Percentiles rank a stretch among this genome's conserved stretches.
phyloP scores from a whole-genome alignment of 2,113 vertebrate genomes.

The Thermophis baileyi region DNA sequence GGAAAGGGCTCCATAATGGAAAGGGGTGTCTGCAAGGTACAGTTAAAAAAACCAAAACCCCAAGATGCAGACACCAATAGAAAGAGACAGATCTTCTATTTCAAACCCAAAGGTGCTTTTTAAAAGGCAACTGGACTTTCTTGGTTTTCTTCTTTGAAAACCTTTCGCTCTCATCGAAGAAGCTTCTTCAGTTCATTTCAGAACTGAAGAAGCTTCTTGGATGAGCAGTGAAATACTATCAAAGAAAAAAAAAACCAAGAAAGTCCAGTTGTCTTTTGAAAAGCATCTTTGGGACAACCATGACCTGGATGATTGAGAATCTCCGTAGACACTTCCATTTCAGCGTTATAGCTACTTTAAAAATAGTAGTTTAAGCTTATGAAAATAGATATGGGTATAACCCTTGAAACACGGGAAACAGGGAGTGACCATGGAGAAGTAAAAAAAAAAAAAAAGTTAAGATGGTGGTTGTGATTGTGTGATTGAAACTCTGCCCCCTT shows the following conservation, averaged over 20 bases:
- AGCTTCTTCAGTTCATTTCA: not conserved
- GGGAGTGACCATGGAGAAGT: not conserved
- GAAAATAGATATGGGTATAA: not conserved
- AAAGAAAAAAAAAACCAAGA: not conserved
- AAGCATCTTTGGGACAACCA: not conserved
- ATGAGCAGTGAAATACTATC: not conserved
- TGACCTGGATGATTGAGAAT: not conserved
- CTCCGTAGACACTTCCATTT: not conserved
- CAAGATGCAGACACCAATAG: not conserved
- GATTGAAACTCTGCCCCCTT: not conserved
- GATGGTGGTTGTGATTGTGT: not conserved
- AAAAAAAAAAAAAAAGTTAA: not conserved
- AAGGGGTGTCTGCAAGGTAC: not conserved
- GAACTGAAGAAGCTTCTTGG: not conserved
- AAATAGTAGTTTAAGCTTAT: not conserved
- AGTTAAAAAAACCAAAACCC: not conserved
- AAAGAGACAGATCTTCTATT: not conserved
- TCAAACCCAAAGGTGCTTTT: not conserved
- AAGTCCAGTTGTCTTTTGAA: not conserved
- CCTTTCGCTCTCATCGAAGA: not conserved
- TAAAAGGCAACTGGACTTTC: not conserved
- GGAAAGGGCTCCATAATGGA: not conserved
- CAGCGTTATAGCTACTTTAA: not conserved
- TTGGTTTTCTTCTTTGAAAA: not conserved
- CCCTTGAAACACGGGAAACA: not conserved